phyloP scores from a whole-genome alignment of 2,113 vertebrate species.

The Hyperoodon ampullatus region DNA sequence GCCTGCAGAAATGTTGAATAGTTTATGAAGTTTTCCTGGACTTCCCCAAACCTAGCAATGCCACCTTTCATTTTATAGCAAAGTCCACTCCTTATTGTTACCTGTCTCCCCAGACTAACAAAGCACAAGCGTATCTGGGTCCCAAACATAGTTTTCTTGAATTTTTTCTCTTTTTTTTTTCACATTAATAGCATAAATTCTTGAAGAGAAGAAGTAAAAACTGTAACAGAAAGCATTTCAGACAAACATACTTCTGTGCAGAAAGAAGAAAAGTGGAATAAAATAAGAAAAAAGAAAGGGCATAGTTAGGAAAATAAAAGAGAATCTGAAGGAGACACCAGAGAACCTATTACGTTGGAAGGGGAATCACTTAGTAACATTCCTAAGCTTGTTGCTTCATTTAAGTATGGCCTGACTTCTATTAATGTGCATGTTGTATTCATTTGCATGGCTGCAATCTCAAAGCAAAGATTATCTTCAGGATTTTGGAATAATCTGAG shows the following conservation, averaged over 20 bases:
- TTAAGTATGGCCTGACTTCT: not conserved
- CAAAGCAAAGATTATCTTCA: constrained; percentile 28
- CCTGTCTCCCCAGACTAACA: not conserved
- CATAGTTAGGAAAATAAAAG: not conserved
- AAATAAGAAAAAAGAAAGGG: not conserved
- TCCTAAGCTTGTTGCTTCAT: not conserved
- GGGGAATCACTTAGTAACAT: not conserved
- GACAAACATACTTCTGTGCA: not conserved
- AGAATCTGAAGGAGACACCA: not conserved
- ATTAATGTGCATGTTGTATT: not conserved
- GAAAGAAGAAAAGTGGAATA: not conserved
- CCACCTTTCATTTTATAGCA: not conserved
- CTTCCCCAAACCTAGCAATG: not conserved
- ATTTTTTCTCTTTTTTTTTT: not conserved
- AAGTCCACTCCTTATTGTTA: not conserved
- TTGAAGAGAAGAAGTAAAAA: not conserved
- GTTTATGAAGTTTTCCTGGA: not conserved
- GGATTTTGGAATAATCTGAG: constrained; percentile 40
- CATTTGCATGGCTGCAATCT: not conserved
- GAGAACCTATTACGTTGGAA: not conserved
- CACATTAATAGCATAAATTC: not conserved
- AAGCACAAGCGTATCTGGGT: not conserved
- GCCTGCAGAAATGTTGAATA: not conserved
- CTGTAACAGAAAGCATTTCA: not conserved
- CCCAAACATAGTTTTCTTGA: not conserved